A percentile compares a stretch with the other conserved stretches of the same genome.
Evolutionary conservation across 2,888 invertebrate species (phyloP).

Genomic region (Hydraecia micacea): DNA sequence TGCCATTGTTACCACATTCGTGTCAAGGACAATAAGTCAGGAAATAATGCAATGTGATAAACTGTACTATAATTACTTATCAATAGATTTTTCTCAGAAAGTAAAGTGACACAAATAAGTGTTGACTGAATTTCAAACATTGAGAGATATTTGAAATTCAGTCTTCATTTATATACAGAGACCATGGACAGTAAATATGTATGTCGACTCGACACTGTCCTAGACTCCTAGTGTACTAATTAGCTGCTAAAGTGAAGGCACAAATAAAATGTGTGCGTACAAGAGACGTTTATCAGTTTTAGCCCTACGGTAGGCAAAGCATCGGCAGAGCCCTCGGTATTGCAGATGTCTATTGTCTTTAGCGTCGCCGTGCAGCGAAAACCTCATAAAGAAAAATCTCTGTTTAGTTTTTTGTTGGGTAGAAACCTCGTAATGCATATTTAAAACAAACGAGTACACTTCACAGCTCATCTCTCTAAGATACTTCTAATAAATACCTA

Average conservation of each 20-base stretch:
- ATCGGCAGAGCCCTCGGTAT: background rate
- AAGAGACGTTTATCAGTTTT: background rate
- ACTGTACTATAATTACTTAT: constrained; percentile 13
- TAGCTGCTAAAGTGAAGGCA: background rate
- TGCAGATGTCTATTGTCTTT: background rate
- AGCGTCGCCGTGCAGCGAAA: background rate
- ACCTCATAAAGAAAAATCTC: background rate
- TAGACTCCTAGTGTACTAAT: background rate
- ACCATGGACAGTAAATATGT: background rate
- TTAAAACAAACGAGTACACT: background rate
- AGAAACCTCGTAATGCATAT: background rate
- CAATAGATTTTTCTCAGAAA: background rate
- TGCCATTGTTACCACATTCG: constrained; percentile 28
- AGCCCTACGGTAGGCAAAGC: background rate
- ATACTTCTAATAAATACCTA: background rate
- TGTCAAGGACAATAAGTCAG: constrained; percentile 53
- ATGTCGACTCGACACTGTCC: background rate
- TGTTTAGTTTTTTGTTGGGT: too few species aligned
- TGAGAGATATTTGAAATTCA: too few species aligned
- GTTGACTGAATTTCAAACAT: background rate
- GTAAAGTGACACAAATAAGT: background rate
- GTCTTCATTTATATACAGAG: background rate
- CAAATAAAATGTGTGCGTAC: background rate
- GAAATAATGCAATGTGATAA: constrained; percentile 37
- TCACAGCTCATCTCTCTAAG: background rate